Conservation (phyloP, 2,797 vertebrate species). For the Rhinoraja longicauda region DNA sequence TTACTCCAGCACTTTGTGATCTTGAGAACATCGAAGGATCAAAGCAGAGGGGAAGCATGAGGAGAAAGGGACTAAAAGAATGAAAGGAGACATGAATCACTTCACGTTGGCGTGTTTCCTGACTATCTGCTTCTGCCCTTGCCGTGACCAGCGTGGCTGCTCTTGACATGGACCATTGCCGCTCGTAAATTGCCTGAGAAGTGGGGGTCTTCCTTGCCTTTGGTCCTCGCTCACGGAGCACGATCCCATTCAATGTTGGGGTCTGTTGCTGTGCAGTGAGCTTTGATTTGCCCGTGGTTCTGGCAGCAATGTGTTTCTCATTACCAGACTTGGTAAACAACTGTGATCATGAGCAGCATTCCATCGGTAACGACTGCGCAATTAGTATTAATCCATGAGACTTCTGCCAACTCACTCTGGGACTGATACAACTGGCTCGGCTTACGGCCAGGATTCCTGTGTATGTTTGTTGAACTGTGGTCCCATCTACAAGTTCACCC, state of each 20-base stretch:
- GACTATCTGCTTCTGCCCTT: background rate
- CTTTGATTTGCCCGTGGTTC: background rate
- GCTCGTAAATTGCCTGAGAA: too few relatives aligned
- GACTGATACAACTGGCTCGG: background rate
- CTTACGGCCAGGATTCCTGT: background rate
- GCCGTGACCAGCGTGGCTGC: background rate
- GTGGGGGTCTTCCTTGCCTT: too few relatives aligned
- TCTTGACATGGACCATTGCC: background rate
- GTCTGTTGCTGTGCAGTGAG: background rate
- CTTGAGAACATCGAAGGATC: background rate
- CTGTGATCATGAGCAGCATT: slow-evolving; percentile 26
- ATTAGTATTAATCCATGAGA: background rate
- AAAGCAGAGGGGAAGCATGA: background rate
- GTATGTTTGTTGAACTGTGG: background rate
- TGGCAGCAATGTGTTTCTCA: slow-evolving; percentile 16
- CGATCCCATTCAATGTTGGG: background rate
- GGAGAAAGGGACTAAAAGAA: background rate
- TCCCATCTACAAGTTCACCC: background rate
- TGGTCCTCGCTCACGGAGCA: background rate
- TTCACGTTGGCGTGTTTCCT: background rate
- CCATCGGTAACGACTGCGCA: slow-evolving; percentile 21
- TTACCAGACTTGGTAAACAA: slow-evolving; percentile 23
- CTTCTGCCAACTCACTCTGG: slow-evolving; percentile 8
- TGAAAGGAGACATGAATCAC: background rate
- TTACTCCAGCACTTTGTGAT: too few relatives aligned